Percentiles rank a stretch among this genome's conserved stretches.
These are phyloP conservation scores for Poeciliopsis retropinna DNA, from an alignment of 2,113 vertebrate species.

Conservation along the genomic window DNA sequence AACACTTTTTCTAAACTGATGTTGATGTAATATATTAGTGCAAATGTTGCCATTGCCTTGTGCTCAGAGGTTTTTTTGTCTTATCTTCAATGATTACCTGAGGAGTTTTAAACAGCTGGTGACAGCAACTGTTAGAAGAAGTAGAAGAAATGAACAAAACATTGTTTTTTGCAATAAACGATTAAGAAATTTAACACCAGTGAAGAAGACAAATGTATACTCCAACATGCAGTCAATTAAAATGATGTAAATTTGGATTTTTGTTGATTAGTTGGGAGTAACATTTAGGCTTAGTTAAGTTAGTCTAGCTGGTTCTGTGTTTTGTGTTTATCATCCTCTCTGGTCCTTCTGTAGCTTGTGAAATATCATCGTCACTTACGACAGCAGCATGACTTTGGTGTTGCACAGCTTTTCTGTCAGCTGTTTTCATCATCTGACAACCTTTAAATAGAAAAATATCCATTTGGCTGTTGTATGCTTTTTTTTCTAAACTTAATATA, in stretches of 20 bases:
- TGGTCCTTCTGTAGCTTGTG: background rate
- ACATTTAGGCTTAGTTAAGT: background rate
- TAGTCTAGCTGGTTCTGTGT: background rate
- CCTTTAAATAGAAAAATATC: background rate
- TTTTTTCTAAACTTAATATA: background rate
- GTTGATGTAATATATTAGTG: no score
- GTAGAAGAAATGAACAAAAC: constrained; percentile 14
- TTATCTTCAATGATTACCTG: constrained; percentile 8
- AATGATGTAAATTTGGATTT: background rate
- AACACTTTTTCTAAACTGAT: background rate
- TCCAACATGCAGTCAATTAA: background rate
- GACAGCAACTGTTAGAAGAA: constrained; percentile 19
- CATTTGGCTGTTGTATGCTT: background rate
- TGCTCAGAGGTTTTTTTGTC: background rate
- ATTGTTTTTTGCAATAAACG: constrained; percentile 15
- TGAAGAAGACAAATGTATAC: constrained; percentile 13
- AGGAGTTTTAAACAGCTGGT: constrained; percentile 16
- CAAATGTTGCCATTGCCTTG: no score
- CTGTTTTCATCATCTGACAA: background rate
- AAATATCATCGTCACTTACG: background rate
- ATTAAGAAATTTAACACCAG: constrained; percentile 3
- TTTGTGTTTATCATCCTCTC: background rate
- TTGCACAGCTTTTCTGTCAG: background rate
- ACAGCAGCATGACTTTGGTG: background rate
- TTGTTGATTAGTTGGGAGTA: background rate